These are phyloP conservation scores for Tichodroma muraria DNA, from an alignment of 2,113 vertebrate species.

Conservation along the genomic window DNA sequence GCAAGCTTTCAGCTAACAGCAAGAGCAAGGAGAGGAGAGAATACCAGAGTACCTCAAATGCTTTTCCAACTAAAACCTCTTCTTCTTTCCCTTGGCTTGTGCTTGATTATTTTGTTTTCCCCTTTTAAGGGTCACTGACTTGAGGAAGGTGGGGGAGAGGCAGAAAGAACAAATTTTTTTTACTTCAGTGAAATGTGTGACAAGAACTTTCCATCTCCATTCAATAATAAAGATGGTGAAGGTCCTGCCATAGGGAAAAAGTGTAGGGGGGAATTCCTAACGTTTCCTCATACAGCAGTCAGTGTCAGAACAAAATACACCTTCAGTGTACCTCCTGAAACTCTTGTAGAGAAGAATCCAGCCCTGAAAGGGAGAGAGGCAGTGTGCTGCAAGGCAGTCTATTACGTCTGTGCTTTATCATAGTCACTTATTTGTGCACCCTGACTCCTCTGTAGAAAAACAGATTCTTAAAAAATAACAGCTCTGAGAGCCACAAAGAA, in stretches of 20 bases:
- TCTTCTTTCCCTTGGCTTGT: background rate
- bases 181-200: background rate
- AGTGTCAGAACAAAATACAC: background rate
- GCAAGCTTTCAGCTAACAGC: background rate
- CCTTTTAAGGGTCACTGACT: background rate
- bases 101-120: background rate
- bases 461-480: background rate
- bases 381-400: background rate
- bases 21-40: background rate
- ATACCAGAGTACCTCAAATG: background rate
- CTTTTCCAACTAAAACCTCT: background rate
- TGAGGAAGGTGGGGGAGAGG: background rate
- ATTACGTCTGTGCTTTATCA: background rate
- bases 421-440: background rate
- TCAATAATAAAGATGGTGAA: background rate
- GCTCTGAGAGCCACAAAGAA: background rate
- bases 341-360: background rate
- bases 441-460: background rate
- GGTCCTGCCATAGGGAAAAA: background rate
- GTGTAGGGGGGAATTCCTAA: background rate
- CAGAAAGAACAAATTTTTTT: background rate
- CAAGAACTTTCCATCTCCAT: background rate
- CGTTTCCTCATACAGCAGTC: background rate
- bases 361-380: background rate
- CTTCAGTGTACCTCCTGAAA: background rate